Conservation (phyloP, 2,888 invertebrate species). For the Pocota personata region DNA sequence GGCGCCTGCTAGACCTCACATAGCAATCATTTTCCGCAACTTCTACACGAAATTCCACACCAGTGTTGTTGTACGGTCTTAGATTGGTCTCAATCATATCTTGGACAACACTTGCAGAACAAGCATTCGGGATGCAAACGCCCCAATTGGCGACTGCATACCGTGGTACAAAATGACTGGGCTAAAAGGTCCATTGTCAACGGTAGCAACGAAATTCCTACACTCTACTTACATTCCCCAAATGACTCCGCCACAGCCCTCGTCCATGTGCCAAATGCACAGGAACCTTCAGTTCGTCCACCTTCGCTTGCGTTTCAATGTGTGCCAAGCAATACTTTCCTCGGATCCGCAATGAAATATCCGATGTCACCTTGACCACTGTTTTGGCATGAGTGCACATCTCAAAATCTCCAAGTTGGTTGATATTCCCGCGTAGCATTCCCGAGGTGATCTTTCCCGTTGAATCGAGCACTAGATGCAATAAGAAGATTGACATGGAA, state of each 20-base stretch:
- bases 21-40: conserved; percentile 86
- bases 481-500: not conserved
- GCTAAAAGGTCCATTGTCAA: conserved; percentile 82
- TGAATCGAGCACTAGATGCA: conserved; percentile 87
- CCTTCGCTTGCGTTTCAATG: conserved; percentile 86
- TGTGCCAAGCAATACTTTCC: conserved; percentile 89
- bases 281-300: conserved; percentile 85
- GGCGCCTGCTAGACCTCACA: conserved; percentile 81
- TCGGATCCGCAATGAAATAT: conserved; percentile 85
- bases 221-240: conserved; percentile 85
- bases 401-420: conserved; percentile 89
- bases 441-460: conserved; percentile 89
- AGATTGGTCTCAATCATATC: conserved; percentile 85
- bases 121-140: conserved; percentile 87
- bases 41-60: conserved; percentile 85
- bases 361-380: conserved; percentile 85
- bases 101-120: conserved; percentile 84
- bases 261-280: conserved; percentile 87
- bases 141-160: conserved; percentile 89
- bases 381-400: conserved; percentile 85
- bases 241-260: conserved; percentile 86
- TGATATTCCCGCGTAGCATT: conserved; percentile 87
- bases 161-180: conserved; percentile 89
- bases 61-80: conserved; percentile 85
- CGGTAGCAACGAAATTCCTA: not conserved